Evolutionary conservation across 2,888 invertebrate species (phyloP).

Genomic region (Alentia gelatinosa): DNA sequence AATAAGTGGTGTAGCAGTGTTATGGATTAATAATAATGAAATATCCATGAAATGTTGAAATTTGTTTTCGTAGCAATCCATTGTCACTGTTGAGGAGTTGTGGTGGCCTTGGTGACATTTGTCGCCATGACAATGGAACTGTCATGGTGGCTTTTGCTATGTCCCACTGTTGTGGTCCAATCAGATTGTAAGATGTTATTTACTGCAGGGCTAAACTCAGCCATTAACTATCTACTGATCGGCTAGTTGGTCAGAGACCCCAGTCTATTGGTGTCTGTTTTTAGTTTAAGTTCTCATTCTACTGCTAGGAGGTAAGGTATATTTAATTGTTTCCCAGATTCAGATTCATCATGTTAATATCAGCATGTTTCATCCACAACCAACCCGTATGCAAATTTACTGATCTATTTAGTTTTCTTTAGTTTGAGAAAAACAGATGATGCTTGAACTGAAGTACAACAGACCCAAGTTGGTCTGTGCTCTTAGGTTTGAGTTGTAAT

Average conservation of each 20-base stretch:
- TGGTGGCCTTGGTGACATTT: background rate
- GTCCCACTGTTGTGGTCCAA: background rate
- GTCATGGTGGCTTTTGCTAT: background rate
- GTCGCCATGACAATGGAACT: background rate
- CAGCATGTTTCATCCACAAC: no score
- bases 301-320: background rate
- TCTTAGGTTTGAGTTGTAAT: background rate
- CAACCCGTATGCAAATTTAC: no score
- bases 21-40: background rate
- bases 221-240: background rate
- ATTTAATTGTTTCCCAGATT: no score
- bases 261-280: background rate
- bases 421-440: no score
- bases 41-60: background rate
- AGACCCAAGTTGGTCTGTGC: background rate
- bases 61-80: background rate
- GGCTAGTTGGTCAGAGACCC: background rate
- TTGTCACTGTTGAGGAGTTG: background rate
- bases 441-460: background rate
- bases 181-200: background rate
- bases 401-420: no score
- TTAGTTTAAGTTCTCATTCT: background rate
- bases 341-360: no score
- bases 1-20: background rate
- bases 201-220: background rate